phyloP scores from a whole-genome alignment of 2,888 invertebrate species.

The Diaperis boleti region DNA sequence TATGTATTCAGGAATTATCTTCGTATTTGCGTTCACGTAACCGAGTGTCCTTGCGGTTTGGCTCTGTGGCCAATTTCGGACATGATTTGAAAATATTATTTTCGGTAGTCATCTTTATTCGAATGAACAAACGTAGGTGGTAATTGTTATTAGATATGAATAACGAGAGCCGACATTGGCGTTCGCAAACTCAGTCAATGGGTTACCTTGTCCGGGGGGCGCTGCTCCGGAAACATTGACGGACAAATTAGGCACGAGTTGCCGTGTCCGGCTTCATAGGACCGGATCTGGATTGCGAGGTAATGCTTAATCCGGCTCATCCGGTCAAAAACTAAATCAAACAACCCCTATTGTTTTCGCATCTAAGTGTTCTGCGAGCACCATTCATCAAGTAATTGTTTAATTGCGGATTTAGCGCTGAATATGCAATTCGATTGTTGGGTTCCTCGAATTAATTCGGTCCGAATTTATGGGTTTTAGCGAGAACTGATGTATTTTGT shows the following conservation, averaged over 20 bases:
- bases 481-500: no score
- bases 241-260: slow-evolving; percentile 50
- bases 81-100: slow-evolving; percentile 25
- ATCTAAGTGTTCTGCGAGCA: slow-evolving; percentile 12
- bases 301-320: slow-evolving; percentile 44
- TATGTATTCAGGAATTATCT: slow-evolving; percentile 25
- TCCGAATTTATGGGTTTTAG: no score
- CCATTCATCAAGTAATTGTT: slow-evolving; percentile 29
- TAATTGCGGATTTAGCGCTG: slow-evolving; percentile 32
- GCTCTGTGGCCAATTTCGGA: slow-evolving; percentile 14
- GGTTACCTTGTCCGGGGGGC: slow-evolving; percentile 51
- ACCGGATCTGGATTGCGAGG: slow-evolving; percentile 40
- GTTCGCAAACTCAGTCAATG: slow-evolving; percentile 47
- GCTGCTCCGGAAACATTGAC: slow-evolving; percentile 52
- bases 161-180: slow-evolving; percentile 15
- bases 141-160: slow-evolving; percentile 24
- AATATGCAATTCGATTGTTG: slow-evolving; percentile 23
- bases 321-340: slow-evolving; percentile 32
- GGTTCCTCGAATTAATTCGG: slow-evolving; percentile 11
- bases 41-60: slow-evolving; percentile 22
- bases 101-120: slow-evolving; percentile 15
- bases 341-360: slow-evolving; percentile 34
- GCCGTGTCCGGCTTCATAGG: slow-evolving; percentile 43
- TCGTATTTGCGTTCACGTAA: slow-evolving; percentile 13
- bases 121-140: no score